phyloP scores from a whole-genome alignment of 2,888 invertebrate genomes.

The Drosophila meridiana region DNA sequence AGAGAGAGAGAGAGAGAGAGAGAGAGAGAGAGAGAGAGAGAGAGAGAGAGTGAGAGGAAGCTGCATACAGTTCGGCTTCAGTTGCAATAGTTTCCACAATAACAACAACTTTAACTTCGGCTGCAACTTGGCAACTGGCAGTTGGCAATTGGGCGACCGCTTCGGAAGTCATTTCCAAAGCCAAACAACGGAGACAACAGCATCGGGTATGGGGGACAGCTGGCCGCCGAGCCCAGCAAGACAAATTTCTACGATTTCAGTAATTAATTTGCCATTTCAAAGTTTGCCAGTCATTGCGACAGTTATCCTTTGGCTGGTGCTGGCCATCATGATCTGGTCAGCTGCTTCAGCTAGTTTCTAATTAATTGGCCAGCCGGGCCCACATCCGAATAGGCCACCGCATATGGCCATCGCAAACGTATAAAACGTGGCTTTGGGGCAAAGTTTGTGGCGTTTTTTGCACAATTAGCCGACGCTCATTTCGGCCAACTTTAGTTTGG shows the following conservation, averaged over 20 bases:
- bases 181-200: conserved; percentile 71
- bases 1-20: neutral
- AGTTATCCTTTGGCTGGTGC: conserved; percentile 48
- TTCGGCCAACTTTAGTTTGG: conserved; percentile 40
- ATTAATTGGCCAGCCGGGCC: conserved; percentile 71
- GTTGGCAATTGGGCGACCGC: conserved; percentile 44
- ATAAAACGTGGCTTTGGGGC: conserved; percentile 15
- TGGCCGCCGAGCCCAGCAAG: conserved; percentile 45
- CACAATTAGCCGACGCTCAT: conserved; percentile 66
- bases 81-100: conserved; percentile 19
- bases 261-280: conserved; percentile 80
- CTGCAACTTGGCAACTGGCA: conserved; percentile 42
- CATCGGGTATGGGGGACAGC: neutral
- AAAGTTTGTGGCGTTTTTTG: conserved; percentile 61
- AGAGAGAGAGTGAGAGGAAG: conserved; percentile 3
- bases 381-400: conserved; percentile 49
- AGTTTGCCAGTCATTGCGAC: conserved; percentile 61
- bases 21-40: conserved; percentile 8
- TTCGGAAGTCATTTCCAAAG: conserved; percentile 71
- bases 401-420: conserved; percentile 51
- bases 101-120: conserved; percentile 26
- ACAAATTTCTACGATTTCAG: conserved; percentile 77
- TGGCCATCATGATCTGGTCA: conserved; percentile 49
- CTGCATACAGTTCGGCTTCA: conserved; percentile 6
- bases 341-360: conserved; percentile 59